A percentile compares a stretch with the other conserved stretches of the same genome.
Conservation (phyloP, 1,140 invertebrate genomes). For the Thalassaphorura encarpata region DNA sequence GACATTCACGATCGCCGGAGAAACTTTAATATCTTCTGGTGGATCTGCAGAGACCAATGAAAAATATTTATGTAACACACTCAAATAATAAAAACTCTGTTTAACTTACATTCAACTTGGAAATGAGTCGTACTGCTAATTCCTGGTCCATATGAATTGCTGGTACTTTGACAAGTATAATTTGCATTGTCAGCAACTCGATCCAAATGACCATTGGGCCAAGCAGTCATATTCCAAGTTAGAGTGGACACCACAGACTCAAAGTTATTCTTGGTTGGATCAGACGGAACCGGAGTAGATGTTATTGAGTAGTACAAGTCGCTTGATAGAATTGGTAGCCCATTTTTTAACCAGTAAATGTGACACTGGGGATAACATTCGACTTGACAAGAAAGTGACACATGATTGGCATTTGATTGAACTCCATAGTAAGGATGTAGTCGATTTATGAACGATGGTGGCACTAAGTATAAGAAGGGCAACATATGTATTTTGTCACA, state of each 20-base stretch:
- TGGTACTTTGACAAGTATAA: conserved; percentile 70
- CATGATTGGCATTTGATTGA: conserved; percentile 57
- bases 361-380: conserved; percentile 61
- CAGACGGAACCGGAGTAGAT: conserved; percentile 51
- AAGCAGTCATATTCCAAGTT: conserved; percentile 69
- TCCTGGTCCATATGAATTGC: conserved; percentile 47
- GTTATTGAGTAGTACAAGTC: conserved; percentile 55
- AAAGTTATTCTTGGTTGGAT: conserved; percentile 68
- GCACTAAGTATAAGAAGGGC: conserved; percentile 45
- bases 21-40: conserved; percentile 70
- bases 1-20: conserved; percentile 58
- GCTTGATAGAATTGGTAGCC: conserved; percentile 35
- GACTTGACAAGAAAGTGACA: conserved; percentile 71
- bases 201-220: conserved; percentile 65
- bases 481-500: no score
- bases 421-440: conserved; percentile 70
- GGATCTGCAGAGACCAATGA: conserved; percentile 53
- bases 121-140: conserved; percentile 59
- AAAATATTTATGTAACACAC: conserved; percentile 46
- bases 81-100: conserved; percentile 74
- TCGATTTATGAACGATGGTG: conserved; percentile 72
- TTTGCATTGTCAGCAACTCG: conserved; percentile 63
- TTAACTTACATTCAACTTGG: conserved; percentile 53
- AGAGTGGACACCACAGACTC: conserved; percentile 73
- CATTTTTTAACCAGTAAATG: conserved; percentile 72